Evolutionary conservation across 2,113 vertebrate genomes (phyloP).

Genomic region (Sula dactylatra): DNA sequence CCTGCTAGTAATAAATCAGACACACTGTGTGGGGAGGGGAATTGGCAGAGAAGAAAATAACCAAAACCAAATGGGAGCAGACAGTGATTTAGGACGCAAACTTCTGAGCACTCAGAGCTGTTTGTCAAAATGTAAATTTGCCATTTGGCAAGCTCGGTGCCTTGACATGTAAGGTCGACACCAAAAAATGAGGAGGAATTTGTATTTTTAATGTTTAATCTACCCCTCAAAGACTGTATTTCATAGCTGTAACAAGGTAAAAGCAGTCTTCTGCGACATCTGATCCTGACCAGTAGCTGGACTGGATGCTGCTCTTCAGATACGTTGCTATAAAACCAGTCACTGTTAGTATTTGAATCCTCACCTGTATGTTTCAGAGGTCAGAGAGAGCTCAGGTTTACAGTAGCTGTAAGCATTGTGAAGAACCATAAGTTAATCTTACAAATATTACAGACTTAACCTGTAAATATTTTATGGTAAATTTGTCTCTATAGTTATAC

Average conservation of each 20-base stretch:
- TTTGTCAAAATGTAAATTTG: not conserved
- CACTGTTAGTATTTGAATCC: not conserved
- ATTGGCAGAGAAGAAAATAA: not conserved
- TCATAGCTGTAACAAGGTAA: not conserved
- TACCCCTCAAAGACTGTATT: not conserved
- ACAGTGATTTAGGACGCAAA: not conserved
- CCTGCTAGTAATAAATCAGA: not conserved
- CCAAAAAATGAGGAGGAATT: not conserved
- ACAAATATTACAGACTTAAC: not conserved
- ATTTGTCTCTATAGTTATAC: not conserved
- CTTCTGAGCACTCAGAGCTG: not conserved
- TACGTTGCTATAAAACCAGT: not conserved
- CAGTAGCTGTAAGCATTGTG: not conserved
- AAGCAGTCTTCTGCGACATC: not conserved
- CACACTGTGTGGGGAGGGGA: not conserved
- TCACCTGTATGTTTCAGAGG: not conserved
- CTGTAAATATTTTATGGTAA: not conserved
- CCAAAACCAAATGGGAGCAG: not conserved
- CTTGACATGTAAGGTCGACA: not conserved
- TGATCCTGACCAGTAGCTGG: not conserved
- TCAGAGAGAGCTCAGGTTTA: not conserved
- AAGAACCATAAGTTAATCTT: not conserved
- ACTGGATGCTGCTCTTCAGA: not conserved
- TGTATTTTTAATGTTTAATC: not conserved
- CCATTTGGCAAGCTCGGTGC: not conserved